Evolutionary conservation across 2,113 vertebrate genomes (phyloP), one percentile per base, ranked within the genome.

Genomic region (Forbesichthys agassizii): DNA sequence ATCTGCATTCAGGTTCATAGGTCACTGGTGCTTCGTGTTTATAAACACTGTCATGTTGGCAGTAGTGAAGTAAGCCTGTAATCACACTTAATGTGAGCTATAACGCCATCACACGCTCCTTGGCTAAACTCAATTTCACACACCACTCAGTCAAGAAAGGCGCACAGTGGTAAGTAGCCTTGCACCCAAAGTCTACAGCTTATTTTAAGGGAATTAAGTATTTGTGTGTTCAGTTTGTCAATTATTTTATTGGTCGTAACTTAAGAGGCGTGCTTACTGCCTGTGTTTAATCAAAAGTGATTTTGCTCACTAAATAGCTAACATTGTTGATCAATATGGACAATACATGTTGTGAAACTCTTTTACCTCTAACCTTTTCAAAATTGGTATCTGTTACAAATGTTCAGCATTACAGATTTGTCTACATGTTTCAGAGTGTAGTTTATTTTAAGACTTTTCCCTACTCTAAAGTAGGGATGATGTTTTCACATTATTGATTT

Each of bases 1-100:
- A 88, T 90, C 87, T 90, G 80, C 79, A 54, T 65, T 16, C 52
- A 70, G 88, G 92, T 90, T 91, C 91, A 93, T 85, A 93, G 92
- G 92, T 93, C 91, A 91, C 63, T 66, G 27, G 54, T 36, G 69
- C 51, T 83, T 84, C 83, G 36, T 88, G 89, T 88, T 92, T 91
- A 93, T 92, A 92, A 91, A 92, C 84, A 88, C 63, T 13, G 73
- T 80, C 68, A 71, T 63, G 58, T 73, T 7, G 1, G 77, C 74
- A 73, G 81, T 58, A 11, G n/a, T 18, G 51, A 86, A 83, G 78
- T 65, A 70, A 66, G 64, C 73, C 89, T 78, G 70, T 79, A 83
- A 86, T 73, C 75, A 62, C 82, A 48, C 64, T 68, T 47, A 36
- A 61, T 51, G 75, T 78, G 74, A 80, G 57, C 52, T 67, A 66